These are phyloP conservation scores for Eupithecia subfuscata DNA, from an alignment of 2,888 invertebrate species.

Conservation along the genomic window DNA sequence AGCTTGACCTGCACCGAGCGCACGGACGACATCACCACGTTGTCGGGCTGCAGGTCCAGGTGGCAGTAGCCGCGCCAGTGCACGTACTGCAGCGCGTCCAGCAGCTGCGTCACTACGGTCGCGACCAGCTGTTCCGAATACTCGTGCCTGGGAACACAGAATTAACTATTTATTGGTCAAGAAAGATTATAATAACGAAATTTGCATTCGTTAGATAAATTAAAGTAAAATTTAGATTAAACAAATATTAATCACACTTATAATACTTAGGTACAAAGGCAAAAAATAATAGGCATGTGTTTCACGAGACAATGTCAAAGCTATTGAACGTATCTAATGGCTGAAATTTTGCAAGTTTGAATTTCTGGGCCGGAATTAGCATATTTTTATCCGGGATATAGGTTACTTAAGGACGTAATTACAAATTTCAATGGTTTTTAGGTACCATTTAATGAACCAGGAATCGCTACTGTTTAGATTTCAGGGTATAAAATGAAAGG, in stretches of 20 bases:
- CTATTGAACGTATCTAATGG: neutral
- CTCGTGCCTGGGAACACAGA: slow-evolving; percentile 85
- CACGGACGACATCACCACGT: slow-evolving; percentile 95
- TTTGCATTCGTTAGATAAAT: neutral
- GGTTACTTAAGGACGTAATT: too few relatives aligned
- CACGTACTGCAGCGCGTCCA: slow-evolving; percentile 96
- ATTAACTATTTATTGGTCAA: neutral
- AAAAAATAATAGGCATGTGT: too few relatives aligned
- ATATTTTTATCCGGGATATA: neutral
- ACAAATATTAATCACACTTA: too few relatives aligned
- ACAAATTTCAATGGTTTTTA: too few relatives aligned
- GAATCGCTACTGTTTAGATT: too few relatives aligned
- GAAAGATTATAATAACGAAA: neutral
- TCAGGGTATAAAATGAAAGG: too few relatives aligned
- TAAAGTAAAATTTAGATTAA: too few relatives aligned
- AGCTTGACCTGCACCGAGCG: slow-evolving; percentile 94
- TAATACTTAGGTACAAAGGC: too few relatives aligned
- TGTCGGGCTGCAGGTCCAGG: slow-evolving; percentile 96
- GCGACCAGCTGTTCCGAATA: slow-evolving; percentile 97
- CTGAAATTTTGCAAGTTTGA: too few relatives aligned
- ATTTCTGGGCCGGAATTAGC: neutral
- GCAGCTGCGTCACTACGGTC: slow-evolving; percentile 92
- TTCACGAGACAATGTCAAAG: neutral
- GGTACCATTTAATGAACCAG: too few relatives aligned
- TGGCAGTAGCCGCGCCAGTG: slow-evolving; percentile 97